Conservation (phyloP, 2,113 vertebrate genomes). For the Ovis aries region ARS-UI_Ramb_v3.0 NC_056077.1:10326501-10327000, state of each 20-base stretch:
- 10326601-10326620: neutral
- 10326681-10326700: neutral
- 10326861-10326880: neutral
- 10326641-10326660: neutral
- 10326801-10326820: neutral
- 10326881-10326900: neutral
- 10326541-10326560: neutral
- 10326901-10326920: neutral
- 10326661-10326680: neutral
- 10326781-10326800: neutral
- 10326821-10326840: neutral
- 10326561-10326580: neutral
- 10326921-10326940: neutral
- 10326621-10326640: neutral
- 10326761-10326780: neutral
- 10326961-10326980: neutral
- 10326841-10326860: neutral
- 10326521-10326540: neutral
- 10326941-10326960: neutral
- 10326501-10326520: too few species aligned
- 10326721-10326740: neutral
- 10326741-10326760: neutral
- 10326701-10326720: neutral
- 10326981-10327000: rapidly evolving
- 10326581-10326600: neutral